A percentile compares a stretch with the other conserved stretches of the same genome.
phyloP scores from a whole-genome alignment of 1,140 invertebrate species.

The Drosophila kanapiae region DNA sequence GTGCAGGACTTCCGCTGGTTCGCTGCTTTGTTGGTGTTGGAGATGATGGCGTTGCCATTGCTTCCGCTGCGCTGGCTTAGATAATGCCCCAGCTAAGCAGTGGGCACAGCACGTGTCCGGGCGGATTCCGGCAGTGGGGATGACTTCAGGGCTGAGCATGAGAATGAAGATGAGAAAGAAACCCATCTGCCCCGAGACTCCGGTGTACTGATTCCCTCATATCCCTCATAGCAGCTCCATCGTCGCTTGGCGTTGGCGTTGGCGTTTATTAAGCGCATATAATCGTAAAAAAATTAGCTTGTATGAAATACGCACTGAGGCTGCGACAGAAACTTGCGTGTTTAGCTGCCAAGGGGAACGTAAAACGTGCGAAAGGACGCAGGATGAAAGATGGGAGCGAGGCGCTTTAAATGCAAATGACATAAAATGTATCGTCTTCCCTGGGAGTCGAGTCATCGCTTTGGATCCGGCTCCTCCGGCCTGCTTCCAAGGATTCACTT shows the following conservation, averaged over 20 bases:
- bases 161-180: constrained; percentile 19
- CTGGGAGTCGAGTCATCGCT: constrained; percentile 33
- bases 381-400: background rate
- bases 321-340: constrained; percentile 22
- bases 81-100: constrained; percentile 52
- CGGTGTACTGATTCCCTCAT: constrained; percentile 33
- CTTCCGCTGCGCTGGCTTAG: constrained; percentile 47
- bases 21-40: constrained; percentile 24
- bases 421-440: constrained; percentile 37
- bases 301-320: constrained; percentile 55
- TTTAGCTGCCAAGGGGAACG: background rate
- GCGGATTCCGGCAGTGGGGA: constrained; percentile 4
- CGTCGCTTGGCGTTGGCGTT: constrained; percentile 47
- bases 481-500: constrained; percentile 38
- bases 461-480: constrained; percentile 1
- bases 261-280: constrained; percentile 68
- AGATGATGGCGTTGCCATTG: constrained; percentile 45
- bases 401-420: constrained; percentile 55
- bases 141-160: constrained; percentile 5
- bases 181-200: constrained; percentile 27
- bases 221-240: constrained; percentile 48
- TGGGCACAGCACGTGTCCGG: constrained; percentile 56
- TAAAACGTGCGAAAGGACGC: background rate
- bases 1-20: constrained; percentile 36
- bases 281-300: constrained; percentile 75